Conservation (phyloP, 2,797 vertebrate species). For the Gallinago nigripennis region DNA sequence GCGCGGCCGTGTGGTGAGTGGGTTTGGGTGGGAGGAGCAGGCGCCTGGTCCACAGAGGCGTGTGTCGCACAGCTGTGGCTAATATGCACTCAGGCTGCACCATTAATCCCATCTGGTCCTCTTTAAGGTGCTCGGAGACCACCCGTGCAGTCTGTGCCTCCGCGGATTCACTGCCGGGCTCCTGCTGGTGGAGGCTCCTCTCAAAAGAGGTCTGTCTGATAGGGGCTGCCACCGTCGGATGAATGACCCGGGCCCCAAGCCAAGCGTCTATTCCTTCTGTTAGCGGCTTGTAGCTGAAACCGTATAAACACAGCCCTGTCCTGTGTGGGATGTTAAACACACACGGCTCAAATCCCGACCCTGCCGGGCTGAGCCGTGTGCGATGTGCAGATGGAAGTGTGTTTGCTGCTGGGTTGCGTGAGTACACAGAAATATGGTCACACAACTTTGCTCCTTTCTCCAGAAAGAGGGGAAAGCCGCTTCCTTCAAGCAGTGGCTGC, state of each 20-base stretch:
- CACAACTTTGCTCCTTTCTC: background rate
- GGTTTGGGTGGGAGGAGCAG: background rate
- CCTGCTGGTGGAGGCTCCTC: background rate
- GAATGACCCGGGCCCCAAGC: slow-evolving; percentile 38
- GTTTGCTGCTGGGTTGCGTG: background rate
- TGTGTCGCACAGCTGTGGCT: background rate
- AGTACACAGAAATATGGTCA: background rate
- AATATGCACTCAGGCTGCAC: background rate
- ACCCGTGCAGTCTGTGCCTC: slow-evolving; percentile 17
- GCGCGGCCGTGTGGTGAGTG: background rate
- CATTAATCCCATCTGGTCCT: slow-evolving; percentile 38
- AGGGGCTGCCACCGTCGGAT: background rate
- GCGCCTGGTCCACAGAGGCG: rapidly evolving
- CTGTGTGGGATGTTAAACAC: slow-evolving; percentile 5
- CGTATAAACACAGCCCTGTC: background rate
- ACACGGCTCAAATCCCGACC: background rate
- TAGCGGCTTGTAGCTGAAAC: slow-evolving; percentile 21
- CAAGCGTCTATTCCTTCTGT: slow-evolving; percentile 20
- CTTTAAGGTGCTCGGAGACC: slow-evolving; percentile 41
- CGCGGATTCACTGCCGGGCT: background rate
- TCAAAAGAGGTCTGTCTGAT: slow-evolving; percentile 31
- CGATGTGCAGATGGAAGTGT: background rate
- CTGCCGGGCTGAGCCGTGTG: background rate
- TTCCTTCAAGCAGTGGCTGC: background rate
- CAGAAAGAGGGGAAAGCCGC: background rate